Base-by-base conservation (phyloP, 2,888 invertebrate species). In the Candidula unifasciata region DNA sequence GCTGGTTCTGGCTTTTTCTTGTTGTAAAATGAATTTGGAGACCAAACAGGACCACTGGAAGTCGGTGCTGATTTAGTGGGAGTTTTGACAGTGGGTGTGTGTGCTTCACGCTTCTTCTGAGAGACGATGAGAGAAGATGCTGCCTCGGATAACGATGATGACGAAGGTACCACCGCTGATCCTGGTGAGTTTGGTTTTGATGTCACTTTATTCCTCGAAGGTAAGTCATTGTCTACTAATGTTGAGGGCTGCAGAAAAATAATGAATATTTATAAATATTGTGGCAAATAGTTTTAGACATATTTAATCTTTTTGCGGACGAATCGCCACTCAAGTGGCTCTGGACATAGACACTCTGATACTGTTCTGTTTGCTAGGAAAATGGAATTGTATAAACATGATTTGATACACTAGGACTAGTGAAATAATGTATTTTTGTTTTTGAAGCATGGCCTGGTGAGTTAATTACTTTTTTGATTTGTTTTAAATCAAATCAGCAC, bases 21-120 rank as follows among this genome's bases (percentile, higher is more conserved):
- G 35, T 37, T 68, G 68, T 84, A 80, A 68, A 84, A 84, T 44
- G 84, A 80, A 33, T 80, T 84, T 18, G 84, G 84, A 33, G 79
- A 79, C 33, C 52, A 27, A 27, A 16, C 66, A 3, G 44, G 27
- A 35, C n/a, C 10, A 64, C 27, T 10, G 18, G 68, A 33, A 24
- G 64, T 33, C 35, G 33, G 10, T 24, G 52, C 16, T 27, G 27
- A 30, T 68, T 74, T 74, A 5, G 73, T 60, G 37, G 84, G 84
- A 30, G 84, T 84, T 60, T 76, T 76, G n/a, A 35, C 2, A 18
- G 1, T 66, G n/a, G 79, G 79, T 5, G 37, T 69, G 57, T 79
- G 84, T 21, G 84, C 84, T 84, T 84, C 79, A 54, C 84, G 44
- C 64, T 84, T 79, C 71, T 73, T 79, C 18, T 54, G 60, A 24